Conservation (phyloP, 2,888 invertebrate genomes). For the Rotaria socialis region DNA sequence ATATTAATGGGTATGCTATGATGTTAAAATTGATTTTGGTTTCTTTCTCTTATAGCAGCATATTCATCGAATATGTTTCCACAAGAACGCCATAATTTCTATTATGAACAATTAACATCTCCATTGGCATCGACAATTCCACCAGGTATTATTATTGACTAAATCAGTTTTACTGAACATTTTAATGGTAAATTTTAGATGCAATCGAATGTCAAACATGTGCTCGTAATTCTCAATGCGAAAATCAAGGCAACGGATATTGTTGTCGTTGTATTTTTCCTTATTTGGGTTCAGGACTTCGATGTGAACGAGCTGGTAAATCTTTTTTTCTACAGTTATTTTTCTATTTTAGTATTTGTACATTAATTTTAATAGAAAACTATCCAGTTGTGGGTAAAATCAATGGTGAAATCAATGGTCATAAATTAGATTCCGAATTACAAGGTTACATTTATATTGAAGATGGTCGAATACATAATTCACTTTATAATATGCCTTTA, state of each 20-base stretch:
- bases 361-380: background rate
- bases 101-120: background rate
- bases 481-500: background rate
- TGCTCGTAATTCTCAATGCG: slow-evolving; percentile 33
- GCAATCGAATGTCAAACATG: slow-evolving; percentile 9
- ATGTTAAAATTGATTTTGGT: background rate
- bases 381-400: slow-evolving; percentile 17
- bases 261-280: slow-evolving; percentile 27
- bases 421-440: background rate
- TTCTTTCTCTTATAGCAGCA: background rate
- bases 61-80: background rate
- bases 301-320: slow-evolving; percentile 35
- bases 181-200: background rate
- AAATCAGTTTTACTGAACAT: too few species aligned
- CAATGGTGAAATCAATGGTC: slow-evolving; percentile 12
- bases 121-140: background rate
- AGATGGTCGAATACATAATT: slow-evolving; percentile 32
- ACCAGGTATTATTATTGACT: background rate
- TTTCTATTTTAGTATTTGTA: background rate
- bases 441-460: slow-evolving; percentile 24
- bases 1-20: background rate
- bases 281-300: background rate
- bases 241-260: background rate
- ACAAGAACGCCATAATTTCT: background rate
- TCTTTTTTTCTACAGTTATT: background rate